These are phyloP conservation scores for Uropsilus gracilis DNA, from an alignment of 2,113 vertebrate genomes.

Conservation along the genomic window DNA sequence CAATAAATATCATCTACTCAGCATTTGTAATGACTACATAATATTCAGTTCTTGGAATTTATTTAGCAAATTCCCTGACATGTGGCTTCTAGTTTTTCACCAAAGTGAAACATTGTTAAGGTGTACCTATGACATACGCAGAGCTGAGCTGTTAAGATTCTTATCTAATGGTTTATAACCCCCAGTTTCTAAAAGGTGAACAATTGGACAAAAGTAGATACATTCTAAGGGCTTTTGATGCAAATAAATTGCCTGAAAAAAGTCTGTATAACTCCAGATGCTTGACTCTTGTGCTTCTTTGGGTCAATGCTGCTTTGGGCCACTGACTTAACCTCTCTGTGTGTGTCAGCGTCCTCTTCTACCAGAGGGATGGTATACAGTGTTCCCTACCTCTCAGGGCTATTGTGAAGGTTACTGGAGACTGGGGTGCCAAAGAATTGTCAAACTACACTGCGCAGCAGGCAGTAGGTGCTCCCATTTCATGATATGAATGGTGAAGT, in stretches of 20 bases:
- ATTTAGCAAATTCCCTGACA: neutral
- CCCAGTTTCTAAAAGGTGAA: neutral
- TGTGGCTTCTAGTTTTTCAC: neutral
- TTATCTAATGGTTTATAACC: neutral
- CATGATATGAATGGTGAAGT: neutral
- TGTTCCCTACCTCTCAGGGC: neutral
- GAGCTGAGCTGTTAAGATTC: neutral
- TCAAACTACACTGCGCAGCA: neutral
- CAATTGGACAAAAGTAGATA: neutral
- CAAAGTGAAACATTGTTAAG: neutral
- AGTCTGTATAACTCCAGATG: neutral
- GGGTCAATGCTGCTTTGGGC: neutral
- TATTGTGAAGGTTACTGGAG: neutral
- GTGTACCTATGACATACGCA: neutral
- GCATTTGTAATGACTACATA: neutral
- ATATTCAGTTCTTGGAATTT: constrained; percentile 23
- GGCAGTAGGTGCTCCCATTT: neutral
- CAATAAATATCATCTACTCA: rapidly evolving
- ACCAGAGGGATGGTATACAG: rapidly evolving
- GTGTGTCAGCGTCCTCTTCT: neutral
- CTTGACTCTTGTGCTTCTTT: no score
- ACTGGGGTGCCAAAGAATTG: neutral
- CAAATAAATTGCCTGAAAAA: constrained; percentile 7
- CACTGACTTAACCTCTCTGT: neutral
- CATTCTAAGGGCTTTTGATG: neutral